Base-by-base conservation (phyloP, 2,797 vertebrate species). In the Amazonetta brasiliensis region DNA sequence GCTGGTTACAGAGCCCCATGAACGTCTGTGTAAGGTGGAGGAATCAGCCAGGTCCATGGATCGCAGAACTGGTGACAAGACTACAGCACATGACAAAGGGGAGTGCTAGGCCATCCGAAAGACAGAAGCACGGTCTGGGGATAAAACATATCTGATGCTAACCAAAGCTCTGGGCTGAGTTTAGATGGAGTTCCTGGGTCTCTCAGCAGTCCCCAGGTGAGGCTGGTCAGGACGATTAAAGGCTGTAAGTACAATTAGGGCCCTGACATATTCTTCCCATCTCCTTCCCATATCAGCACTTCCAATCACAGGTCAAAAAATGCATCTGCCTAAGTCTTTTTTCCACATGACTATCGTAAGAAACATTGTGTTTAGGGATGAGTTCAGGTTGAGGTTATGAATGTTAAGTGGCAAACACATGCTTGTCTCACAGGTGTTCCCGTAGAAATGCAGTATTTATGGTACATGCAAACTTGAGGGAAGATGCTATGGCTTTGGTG, bases 401-500 rank as follows among this genome's bases (percentile, higher is more conserved):
- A 62, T 12, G 10, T 22, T 20, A 63, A 59, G n/a, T 39, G 37
- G 15, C 39, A 85, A 71, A 50, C 23, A 0, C 35, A 5, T 68
- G n/a, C 12, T 63, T 60, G 35, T 71, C 39, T 87, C 37, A 5
- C 11, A 64, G 5, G 12, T 48, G 30, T 26, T 3, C 22, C 84
- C 0, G 3, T 1, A 35, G 54, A 81, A 85, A 17, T 44, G 3
- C 8, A 23, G 39, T 23, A 33, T 5, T 48, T 19, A 3, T 63
- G 43, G 25, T 23, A 31, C 1, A 2, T 22, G 7, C 9, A 72
- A 13, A 35, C 6, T 23, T 28, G 0, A 1, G 11, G 13, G 35
- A 89, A 20, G 62, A 54, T 55, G 28, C 5, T 17, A 7, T 52
- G 35, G 9, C 7, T 67, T 76, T 11, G 8, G 25, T 28, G 26